Evolutionary conservation across 2,888 invertebrate species (phyloP), one percentile per base, ranked within the genome.

Genomic region (Apantesis nais): DNA sequence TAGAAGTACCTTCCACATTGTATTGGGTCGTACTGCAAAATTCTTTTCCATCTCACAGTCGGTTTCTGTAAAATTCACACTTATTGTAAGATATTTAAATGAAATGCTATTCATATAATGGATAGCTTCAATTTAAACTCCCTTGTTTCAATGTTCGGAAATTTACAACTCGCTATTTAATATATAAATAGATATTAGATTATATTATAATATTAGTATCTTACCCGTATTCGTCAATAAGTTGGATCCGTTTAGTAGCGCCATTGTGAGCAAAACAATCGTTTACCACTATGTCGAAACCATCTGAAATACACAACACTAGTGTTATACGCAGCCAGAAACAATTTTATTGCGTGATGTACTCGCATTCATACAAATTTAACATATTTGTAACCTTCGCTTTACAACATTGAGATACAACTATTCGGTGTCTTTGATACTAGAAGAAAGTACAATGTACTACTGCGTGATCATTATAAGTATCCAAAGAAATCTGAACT

Each of bases 211-310:
- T 5, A n/a, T 55, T 16, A 44, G 62, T 37, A 62, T 37, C 95
- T 92, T 93, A 97, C 97, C 99, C 99, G 89, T 97, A 98, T 92
- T 98, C 98, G 89, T 99, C 98, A 79, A 99, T 99, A 61, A 99
- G 96, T 87, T 98, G 98, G 83, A 99, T 98, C 84, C 97, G 96
- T 89, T 99, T 99, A 70, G 97, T 97, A 16, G 98, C 99, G 62
- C 99, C 99, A 91, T 99, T 99, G 90, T 99, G 99, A 0, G 99
- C 99, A 88, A 97, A 98, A 89, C 99, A 99, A 90, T 99, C 98
- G 88, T 98, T 99, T 37, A 99, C 98, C 48, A 98, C 98, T 82
- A 99, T 98, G 89, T 99, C 99, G 87, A 99, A 99, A 67, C 98
- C 99, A 92, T 98, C 98, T 98, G 93, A 69, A 88, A 86, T 48